Evolutionary conservation across 2,888 invertebrate species (phyloP).

Genomic region (Pogonocherus hispidulus): DNA sequence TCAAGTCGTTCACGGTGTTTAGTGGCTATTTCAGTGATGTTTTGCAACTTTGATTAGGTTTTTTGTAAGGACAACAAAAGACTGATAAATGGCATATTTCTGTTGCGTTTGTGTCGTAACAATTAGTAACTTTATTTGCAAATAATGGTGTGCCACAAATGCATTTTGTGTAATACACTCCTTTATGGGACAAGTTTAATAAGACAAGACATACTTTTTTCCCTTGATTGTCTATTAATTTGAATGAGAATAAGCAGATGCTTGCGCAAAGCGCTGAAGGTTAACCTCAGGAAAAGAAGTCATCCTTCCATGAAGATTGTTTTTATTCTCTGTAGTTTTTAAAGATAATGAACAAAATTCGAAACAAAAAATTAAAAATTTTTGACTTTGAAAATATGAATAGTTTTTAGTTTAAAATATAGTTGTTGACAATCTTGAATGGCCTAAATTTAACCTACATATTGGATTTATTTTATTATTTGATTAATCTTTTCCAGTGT

Average conservation of each 20-base stretch:
- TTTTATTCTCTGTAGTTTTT: neutral
- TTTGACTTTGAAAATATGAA: too few relatives aligned
- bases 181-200: slow-evolving; percentile 6
- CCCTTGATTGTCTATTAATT: neutral
- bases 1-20: slow-evolving; percentile 14
- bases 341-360: neutral
- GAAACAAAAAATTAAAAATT: too few relatives aligned
- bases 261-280: slow-evolving; percentile 2
- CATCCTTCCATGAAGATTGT: neutral
- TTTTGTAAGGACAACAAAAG: slow-evolving; percentile 16
- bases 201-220: neutral
- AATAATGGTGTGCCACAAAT: slow-evolving; percentile 5
- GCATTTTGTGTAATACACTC: slow-evolving; percentile 3
- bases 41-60: slow-evolving; percentile 26
- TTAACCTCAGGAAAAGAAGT: neutral
- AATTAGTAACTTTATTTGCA: slow-evolving; percentile 12
- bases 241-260: neutral
- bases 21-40: slow-evolving; percentile 22
- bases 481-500: too few relatives aligned
- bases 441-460: too few relatives aligned
- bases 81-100: slow-evolving; percentile 21
- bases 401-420: too few relatives aligned
- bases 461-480: too few relatives aligned
- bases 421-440: too few relatives aligned
- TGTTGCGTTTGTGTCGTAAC: slow-evolving; percentile 6